Conservation (phyloP, 2,797 vertebrate genomes). For the Sternarchorhynchus goeldii region DNA sequence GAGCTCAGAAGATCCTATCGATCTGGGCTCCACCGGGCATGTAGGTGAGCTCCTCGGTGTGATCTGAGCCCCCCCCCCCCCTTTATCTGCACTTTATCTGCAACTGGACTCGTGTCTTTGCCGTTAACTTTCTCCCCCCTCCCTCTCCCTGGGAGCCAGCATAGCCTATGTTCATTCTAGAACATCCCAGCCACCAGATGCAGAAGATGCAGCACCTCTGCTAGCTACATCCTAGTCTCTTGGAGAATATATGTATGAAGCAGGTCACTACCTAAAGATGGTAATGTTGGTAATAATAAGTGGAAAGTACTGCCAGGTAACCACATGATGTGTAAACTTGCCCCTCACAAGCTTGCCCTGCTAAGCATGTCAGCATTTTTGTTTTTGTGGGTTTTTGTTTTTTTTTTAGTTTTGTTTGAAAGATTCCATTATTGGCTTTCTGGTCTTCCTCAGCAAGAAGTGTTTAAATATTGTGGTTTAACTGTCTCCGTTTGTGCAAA, state of each 20-base stretch:
- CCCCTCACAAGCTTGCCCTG: not conserved
- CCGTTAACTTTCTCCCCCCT: constrained; percentile 26
- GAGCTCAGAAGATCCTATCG: constrained; percentile 47
- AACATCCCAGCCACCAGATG: not conserved
- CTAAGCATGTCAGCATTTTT: not conserved
- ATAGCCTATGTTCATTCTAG: not conserved
- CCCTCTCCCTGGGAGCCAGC: not conserved
- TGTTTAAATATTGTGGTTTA: constrained; percentile 13
- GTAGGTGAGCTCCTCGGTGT: constrained; percentile 59
- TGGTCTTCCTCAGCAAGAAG: not conserved
- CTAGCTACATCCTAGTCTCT: no score
- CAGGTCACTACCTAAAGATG: no score
- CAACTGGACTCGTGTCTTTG: no score
- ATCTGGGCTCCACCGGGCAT: constrained; percentile 63
- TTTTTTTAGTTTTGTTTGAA: not conserved
- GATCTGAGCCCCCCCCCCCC: constrained; percentile 36
- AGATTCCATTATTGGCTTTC: constrained; percentile 6
- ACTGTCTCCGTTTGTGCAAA: constrained; percentile 40
- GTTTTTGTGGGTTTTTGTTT: no score
- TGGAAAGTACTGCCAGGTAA: no score
- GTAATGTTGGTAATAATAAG: no score
- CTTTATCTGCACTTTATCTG: no score
- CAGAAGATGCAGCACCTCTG: not conserved
- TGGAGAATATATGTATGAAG: no score
- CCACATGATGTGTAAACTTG: no score